A percentile compares a stretch with the other conserved stretches of the same genome.
Evolutionary conservation across 2,888 invertebrate genomes (phyloP).

Genomic region (Tetropium fuscum): DNA sequence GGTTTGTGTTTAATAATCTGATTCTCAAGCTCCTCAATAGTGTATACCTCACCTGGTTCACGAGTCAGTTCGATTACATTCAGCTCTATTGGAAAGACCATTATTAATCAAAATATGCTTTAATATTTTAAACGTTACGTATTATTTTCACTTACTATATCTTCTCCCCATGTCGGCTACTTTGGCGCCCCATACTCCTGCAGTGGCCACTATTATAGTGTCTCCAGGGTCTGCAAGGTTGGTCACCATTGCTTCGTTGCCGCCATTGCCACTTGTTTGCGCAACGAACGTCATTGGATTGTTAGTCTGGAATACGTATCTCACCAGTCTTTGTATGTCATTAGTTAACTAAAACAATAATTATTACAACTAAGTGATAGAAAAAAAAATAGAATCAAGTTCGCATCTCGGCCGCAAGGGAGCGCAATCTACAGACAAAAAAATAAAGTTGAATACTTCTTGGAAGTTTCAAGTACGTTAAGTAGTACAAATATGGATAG

Average conservation of each 20-base stretch:
- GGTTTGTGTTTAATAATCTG: conserved; percentile 75
- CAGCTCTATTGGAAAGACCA: conserved; percentile 32
- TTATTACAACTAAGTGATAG: too few species aligned
- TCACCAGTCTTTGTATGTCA: conserved; percentile 72
- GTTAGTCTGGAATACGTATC: conserved; percentile 85
- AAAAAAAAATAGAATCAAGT: too few species aligned
- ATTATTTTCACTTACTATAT: conserved; percentile 67
- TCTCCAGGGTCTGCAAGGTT: conserved; percentile 83
- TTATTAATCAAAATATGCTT: not conserved
- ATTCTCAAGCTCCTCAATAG: conserved; percentile 71
- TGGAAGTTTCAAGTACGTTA: too few species aligned
- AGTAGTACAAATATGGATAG: too few species aligned
- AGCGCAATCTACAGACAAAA: too few species aligned
- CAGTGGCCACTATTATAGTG: conserved; percentile 76
- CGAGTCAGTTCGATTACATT: conserved; percentile 40
- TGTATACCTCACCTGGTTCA: conserved; percentile 66
- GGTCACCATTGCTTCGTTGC: conserved; percentile 82
- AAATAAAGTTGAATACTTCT: too few species aligned
- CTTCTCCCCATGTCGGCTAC: conserved; percentile 78
- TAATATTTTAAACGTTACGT: not conserved
- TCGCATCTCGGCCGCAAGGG: too few species aligned
- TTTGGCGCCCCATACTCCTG: conserved; percentile 86
- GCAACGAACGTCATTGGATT: conserved; percentile 81
- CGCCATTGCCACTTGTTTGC: conserved; percentile 78
- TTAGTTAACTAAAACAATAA: conserved; percentile 5